Evolutionary conservation across 2,113 vertebrate genomes (phyloP).

Genomic region (Pyrgilauda ruficollis): DNA sequence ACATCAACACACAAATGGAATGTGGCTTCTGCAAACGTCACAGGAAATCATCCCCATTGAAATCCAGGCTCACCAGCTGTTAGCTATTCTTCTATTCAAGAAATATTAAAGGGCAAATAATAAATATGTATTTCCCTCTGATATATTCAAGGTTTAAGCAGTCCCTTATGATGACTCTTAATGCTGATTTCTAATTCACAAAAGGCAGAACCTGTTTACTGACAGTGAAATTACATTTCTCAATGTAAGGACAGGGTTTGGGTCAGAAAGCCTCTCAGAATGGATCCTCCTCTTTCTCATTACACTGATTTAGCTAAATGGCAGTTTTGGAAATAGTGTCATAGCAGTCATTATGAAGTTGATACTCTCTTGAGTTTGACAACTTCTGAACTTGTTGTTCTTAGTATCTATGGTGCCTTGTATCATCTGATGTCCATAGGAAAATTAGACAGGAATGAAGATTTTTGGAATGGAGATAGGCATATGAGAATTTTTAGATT

Average conservation of each 20-base stretch:
- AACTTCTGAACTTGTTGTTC: neutral
- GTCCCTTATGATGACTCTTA: neutral
- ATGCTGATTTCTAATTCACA: neutral
- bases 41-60: neutral
- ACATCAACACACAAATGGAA: neutral
- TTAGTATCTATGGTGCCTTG: neutral
- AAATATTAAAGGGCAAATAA: neutral
- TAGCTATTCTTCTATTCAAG: neutral
- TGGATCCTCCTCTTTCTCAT: neutral
- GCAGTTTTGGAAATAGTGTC: neutral
- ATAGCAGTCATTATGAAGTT: neutral
- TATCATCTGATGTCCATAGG: neutral
- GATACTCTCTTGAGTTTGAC: neutral
- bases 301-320: neutral
- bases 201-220: neutral
- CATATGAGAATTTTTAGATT: neutral
- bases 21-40: fast-evolving
- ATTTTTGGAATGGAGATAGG: neutral
- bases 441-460: neutral
- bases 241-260: neutral
- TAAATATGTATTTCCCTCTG: neutral
- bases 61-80: neutral
- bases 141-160: neutral
- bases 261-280: neutral
- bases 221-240: neutral